Evolutionary conservation across 1,140 invertebrate genomes (phyloP), one percentile per base, ranked within the genome.

Genomic region (Orussus abietinus): DNA sequence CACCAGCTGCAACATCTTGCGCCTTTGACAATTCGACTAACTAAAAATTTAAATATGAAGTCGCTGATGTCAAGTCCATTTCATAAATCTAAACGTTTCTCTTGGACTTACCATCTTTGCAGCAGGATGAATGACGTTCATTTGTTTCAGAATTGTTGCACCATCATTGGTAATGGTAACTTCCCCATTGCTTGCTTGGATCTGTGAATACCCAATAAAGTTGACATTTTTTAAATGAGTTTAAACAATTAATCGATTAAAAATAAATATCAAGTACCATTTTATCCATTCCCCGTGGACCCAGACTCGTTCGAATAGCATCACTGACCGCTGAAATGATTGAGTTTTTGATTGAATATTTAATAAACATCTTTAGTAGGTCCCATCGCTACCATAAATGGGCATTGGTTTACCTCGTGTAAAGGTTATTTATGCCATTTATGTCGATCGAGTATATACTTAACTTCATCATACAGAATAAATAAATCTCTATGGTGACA

Each of bases 91-190:
- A n/a, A n/a, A 31, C 13, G 9, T 37, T 41, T 36, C 14, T 30
- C 9, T 29, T 38, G 18, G 17, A 53, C 47, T 66, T 80, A 94
- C 91, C 96, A 99, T 98, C 84, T 98, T 98, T 26, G 96, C 96
- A 54, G 97, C 95, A 42, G 97, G 97, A 75, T 99, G 97, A 51
- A 96, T 78, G 6, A 99, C 93, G 75, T 95, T 94, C 87, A 99
- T 99, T 76, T 99, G 88, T 72, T 98, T 98, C 25, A 99, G 75
- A 75, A 99, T 99, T 17, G 97, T 99, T 17, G 97, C 97, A 46
- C 97, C 97, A 81, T 99, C 97, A 79, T 99, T 99, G 31, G 96
- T 99, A 42, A 99, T 99, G 6, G 95, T 99, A 1, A 99, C 97
- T 80, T 98, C 95, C 6, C 96, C 96, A 78, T 96, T 96, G 10